phyloP scores from a whole-genome alignment of 1,140 invertebrate species.

The Rhopalosiphum padi region DNA sequence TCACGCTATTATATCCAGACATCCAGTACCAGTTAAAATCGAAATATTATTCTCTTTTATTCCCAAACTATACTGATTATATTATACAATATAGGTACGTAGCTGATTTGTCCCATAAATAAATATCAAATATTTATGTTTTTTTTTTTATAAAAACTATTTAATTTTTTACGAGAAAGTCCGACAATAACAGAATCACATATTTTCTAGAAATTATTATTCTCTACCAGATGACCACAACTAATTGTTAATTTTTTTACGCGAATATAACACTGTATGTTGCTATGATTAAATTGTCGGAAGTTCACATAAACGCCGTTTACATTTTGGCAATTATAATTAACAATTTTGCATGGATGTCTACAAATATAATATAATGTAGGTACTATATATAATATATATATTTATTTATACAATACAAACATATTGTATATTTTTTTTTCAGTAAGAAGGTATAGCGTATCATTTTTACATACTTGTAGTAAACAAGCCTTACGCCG shows the following conservation, averaged over 20 bases:
- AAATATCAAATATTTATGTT: not conserved
- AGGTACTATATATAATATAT: not conserved
- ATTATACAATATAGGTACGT: not conserved
- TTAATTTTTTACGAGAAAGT: slow-evolving; percentile 37
- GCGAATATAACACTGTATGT: not conserved
- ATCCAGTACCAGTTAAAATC: not conserved
- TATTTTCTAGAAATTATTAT: slow-evolving; percentile 48
- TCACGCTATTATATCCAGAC: slow-evolving; percentile 47
- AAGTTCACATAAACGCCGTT: slow-evolving; percentile 45
- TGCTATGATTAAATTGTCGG: slow-evolving; percentile 43
- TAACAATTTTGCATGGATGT: slow-evolving; percentile 52
- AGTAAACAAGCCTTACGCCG: not conserved
- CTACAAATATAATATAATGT: slow-evolving; percentile 12
- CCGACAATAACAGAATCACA: not conserved
- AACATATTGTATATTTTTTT: not conserved
- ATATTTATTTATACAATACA: not conserved
- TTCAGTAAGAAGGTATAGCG: not conserved
- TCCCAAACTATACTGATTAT: not conserved
- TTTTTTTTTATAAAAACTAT: not conserved
- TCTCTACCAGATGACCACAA: slow-evolving; percentile 34
- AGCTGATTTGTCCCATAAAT: not conserved
- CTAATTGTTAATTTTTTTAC: slow-evolving; percentile 47
- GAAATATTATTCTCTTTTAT: not conserved
- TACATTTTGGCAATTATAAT: slow-evolving; percentile 53
- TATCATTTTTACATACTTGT: not conserved